These are phyloP conservation scores for Tetramorium parvispinum DNA, from an alignment of 1,140 invertebrate species.

Conservation along the genomic window DNA sequence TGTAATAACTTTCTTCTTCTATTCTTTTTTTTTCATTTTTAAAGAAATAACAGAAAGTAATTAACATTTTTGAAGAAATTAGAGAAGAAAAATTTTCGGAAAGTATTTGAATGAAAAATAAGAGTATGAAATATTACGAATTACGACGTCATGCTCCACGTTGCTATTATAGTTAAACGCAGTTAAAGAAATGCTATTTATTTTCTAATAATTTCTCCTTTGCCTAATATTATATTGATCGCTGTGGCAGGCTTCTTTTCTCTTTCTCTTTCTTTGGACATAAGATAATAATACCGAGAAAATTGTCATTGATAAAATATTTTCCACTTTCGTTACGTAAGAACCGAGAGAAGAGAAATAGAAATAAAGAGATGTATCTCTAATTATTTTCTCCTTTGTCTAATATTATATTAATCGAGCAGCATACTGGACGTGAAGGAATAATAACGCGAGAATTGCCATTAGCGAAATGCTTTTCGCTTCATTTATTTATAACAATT, in stretches of 20 bases:
- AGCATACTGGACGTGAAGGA: background rate
- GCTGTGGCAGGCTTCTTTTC: too few relatives aligned
- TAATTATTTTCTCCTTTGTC: background rate
- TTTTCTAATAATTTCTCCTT: background rate
- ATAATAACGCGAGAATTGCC: background rate
- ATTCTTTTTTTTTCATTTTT: background rate
- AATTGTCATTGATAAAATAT: background rate
- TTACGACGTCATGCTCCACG: background rate
- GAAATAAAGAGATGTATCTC: background rate
- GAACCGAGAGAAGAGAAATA: background rate
- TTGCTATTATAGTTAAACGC: background rate
- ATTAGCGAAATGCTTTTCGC: background rate
- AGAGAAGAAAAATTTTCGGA: background rate
- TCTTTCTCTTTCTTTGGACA: background rate
- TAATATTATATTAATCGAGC: constrained; percentile 9
- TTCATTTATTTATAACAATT: constrained; percentile 1
- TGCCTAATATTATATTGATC: background rate
- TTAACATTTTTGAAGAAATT: background rate
- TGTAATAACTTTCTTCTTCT: background rate
- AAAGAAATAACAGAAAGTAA: background rate
- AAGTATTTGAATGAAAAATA: background rate
- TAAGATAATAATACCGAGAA: constrained; percentile 2
- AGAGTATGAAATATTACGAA: background rate
- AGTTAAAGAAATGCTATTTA: background rate
- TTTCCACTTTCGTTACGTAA: background rate